Percentiles rank a stretch among this genome's conserved stretches.
phyloP scores from a whole-genome alignment of 2,888 invertebrate genomes.

The Eupeodes latifasciatus region DNA sequence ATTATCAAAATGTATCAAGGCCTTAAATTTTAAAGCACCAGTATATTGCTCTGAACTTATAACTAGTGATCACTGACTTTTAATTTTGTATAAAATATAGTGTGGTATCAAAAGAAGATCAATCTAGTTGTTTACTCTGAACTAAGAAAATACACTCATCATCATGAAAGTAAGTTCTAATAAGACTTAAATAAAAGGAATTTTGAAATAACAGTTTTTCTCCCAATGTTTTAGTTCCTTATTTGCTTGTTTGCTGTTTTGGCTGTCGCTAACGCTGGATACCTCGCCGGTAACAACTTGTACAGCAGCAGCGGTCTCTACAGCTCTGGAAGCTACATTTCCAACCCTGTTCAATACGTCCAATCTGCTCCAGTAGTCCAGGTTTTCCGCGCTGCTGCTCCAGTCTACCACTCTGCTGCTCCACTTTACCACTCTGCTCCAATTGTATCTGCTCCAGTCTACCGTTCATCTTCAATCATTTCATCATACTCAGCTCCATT shows the following conservation, averaged over 20 bases:
- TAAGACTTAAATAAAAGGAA: neutral
- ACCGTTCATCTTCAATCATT: neutral
- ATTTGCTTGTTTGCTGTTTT: conserved; percentile 57
- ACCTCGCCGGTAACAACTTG: neutral
- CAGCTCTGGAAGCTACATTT: neutral
- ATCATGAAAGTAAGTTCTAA: conserved; percentile 55
- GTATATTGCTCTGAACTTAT: no score
- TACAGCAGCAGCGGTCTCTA: neutral
- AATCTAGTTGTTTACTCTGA: conserved; percentile 35
- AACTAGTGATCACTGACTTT: no score
- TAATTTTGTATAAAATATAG: conserved; percentile 45
- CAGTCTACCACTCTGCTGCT: conserved; percentile 13
- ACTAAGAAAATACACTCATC: conserved; percentile 33
- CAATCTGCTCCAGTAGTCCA: conserved; percentile 6
- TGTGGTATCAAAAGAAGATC: conserved; percentile 1
- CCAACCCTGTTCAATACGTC: neutral
- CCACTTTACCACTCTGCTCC: neutral
- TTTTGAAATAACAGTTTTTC: neutral
- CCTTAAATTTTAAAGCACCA: no score
- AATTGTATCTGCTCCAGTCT: no score
- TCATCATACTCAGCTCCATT: neutral
- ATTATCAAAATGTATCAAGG: no score
- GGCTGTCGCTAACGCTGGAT: conserved; percentile 49
- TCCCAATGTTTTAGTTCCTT: conserved; percentile 38
- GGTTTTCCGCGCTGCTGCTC: neutral